Conservation (phyloP, 2,113 vertebrate genomes). For the Cisticola juncidis region DNA sequence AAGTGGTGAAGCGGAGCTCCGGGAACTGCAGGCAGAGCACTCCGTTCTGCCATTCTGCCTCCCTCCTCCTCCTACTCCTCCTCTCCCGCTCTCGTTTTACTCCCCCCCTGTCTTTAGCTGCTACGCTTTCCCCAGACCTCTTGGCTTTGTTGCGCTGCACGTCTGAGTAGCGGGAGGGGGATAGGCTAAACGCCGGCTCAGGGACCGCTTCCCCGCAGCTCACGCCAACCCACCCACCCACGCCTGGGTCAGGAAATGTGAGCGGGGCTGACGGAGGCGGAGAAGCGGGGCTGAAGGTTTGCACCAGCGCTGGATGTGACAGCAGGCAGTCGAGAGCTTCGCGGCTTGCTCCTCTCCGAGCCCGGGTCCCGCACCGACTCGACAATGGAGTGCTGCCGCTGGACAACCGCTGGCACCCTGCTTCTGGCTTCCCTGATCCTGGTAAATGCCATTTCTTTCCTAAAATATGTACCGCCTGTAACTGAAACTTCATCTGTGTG, state of each 20-base stretch:
- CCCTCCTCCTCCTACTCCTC: constrained; percentile 16
- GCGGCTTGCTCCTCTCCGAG: constrained; percentile 16
- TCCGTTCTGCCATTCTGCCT: not conserved
- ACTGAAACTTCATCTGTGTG: not conserved
- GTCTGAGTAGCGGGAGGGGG: constrained; percentile 80
- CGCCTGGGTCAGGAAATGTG: constrained; percentile 63
- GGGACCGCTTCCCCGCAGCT: constrained; percentile 72
- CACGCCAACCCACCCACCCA: constrained; percentile 55
- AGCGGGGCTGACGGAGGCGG: constrained; percentile 78
- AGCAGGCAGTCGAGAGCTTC: constrained; percentile 64
- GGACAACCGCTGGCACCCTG: constrained; percentile 68
- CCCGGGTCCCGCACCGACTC: constrained; percentile 32
- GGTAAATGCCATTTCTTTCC: constrained; percentile 73
- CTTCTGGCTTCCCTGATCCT: constrained; percentile 71
- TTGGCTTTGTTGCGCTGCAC: constrained; percentile 77
- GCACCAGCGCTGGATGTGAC: constrained; percentile 70
- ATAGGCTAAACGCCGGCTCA: constrained; percentile 80
- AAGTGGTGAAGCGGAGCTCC: not conserved
- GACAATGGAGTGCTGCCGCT: constrained; percentile 72
- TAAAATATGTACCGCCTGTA: not conserved
- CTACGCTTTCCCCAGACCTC: not conserved
- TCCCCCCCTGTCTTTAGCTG: not conserved
- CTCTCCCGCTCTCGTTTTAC: not conserved
- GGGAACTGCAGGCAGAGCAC: not conserved
- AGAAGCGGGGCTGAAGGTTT: constrained; percentile 67